A percentile compares a stretch with the other conserved stretches of the same genome.
phyloP scores from a whole-genome alignment of 2,113 vertebrate species.

The Thalassoma bifasciatum region DNA sequence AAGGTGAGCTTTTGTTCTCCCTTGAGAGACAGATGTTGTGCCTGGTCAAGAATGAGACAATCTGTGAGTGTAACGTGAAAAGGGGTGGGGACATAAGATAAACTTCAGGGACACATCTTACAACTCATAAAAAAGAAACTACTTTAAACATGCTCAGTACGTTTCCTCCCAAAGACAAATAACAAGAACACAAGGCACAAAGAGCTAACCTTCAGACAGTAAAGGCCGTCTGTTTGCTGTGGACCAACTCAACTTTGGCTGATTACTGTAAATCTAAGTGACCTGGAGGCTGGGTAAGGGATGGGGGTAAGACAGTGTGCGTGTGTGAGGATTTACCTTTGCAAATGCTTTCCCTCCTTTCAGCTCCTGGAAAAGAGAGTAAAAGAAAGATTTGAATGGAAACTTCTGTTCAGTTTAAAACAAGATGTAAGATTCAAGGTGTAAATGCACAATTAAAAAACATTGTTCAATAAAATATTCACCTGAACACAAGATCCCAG shows the following conservation, averaged over 20 bases:
- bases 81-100: background rate
- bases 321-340: slow-evolving; percentile 86
- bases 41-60: slow-evolving; percentile 20
- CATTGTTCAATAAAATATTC: too few relatives aligned
- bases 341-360: slow-evolving; percentile 97
- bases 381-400: slow-evolving; percentile 16
- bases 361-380: slow-evolving; percentile 87
- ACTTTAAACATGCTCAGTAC: background rate
- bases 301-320: background rate
- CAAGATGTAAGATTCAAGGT: too few relatives aligned
- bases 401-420: background rate
- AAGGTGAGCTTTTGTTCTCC: slow-evolving; percentile 19
- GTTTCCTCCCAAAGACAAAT: slow-evolving; percentile 8
- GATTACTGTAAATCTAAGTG: slow-evolving; percentile 45
- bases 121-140: background rate
- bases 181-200: background rate
- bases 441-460: too few relatives aligned
- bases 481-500: too few relatives aligned
- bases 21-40: background rate
- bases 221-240: slow-evolving; percentile 55
- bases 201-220: slow-evolving; percentile 45
- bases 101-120: background rate
- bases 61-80: slow-evolving; percentile 3
- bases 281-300: slow-evolving; percentile 12
- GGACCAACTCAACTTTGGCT: slow-evolving; percentile 25